Percentiles rank a stretch among this genome's conserved stretches.
Evolutionary conservation across 2,113 vertebrate genomes (phyloP).

Genomic region (Pleuronectes platessa): DNA sequence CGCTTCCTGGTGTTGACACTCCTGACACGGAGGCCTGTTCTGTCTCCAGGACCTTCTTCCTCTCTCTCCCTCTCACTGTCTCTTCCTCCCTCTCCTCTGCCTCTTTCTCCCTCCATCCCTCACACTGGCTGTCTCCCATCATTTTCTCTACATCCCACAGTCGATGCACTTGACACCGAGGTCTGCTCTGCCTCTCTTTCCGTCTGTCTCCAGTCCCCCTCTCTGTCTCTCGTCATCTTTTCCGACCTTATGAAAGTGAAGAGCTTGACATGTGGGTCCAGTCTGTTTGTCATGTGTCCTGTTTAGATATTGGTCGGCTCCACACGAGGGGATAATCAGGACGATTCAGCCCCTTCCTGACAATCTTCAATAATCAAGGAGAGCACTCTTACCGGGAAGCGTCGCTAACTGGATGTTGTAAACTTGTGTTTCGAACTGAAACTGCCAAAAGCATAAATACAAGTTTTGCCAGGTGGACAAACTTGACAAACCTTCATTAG

Average conservation of each 20-base stretch:
- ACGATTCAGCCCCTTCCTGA: no score
- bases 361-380: no score
- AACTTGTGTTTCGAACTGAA: no score
- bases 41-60: conserved; percentile 28
- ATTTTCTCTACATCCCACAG: conserved; percentile 22
- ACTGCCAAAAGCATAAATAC: no score
- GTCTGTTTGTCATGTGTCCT: conserved; percentile 5
- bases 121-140: conserved; percentile 30
- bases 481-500: no score
- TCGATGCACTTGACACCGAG: conserved; percentile 37
- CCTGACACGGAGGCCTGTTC: conserved; percentile 37
- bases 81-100: conserved; percentile 6
- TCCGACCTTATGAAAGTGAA: conserved; percentile 9
- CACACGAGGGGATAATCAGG: no score
- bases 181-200: conserved; percentile 27
- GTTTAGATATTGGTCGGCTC: neutral
- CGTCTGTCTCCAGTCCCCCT: conserved; percentile 6
- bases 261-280: conserved; percentile 7
- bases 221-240: conserved; percentile 21
- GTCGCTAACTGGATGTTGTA: no score
- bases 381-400: no score
- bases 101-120: conserved; percentile 25
- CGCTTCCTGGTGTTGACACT: conserved; percentile 23
- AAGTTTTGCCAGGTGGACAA: no score
- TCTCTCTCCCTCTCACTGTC: conserved; percentile 17